Evolutionary conservation across 2,888 invertebrate species (phyloP).

Genomic region (Abrostola triplasia): DNA sequence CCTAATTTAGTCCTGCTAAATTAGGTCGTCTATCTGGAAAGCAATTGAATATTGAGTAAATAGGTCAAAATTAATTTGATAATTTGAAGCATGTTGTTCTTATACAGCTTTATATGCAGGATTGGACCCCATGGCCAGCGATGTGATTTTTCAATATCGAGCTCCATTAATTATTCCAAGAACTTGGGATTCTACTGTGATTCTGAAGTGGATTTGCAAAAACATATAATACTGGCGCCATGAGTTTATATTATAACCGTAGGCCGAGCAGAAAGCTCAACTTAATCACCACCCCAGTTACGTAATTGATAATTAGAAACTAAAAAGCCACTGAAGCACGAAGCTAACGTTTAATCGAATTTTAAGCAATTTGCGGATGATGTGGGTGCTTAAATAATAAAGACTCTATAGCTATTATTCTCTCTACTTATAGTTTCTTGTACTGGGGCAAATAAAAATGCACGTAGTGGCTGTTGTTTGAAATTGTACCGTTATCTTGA

Average conservation of each 20-base stretch:
- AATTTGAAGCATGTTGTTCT: too few species aligned
- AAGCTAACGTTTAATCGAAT: conserved; percentile 17
- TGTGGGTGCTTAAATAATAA: conserved; percentile 13
- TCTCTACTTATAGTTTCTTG: not conserved
- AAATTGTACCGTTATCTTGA: not conserved
- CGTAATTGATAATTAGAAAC: conserved; percentile 36
- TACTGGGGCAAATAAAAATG: not conserved
- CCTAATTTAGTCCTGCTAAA: too few species aligned
- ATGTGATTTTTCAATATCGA: too few species aligned
- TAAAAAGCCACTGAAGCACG: conserved; percentile 25
- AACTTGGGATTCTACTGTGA: too few species aligned
- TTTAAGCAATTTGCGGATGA: conserved; percentile 14
- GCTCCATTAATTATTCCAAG: too few species aligned
- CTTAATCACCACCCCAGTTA: conserved; percentile 15
- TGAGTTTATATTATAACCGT: not conserved
- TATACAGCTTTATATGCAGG: too few species aligned
- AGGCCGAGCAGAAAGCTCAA: conserved; percentile 2
- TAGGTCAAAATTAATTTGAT: too few species aligned
- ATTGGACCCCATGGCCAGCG: too few species aligned
- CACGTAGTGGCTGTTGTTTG: not conserved
- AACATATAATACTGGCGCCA: too few species aligned
- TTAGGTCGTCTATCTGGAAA: too few species aligned
- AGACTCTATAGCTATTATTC: not conserved
- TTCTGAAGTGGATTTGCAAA: too few species aligned
- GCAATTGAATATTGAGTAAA: too few species aligned